Percentiles rank a stretch among this genome's conserved stretches.
Conservation (phyloP, 2,888 invertebrate species). For the Amaurobius ferox region DNA sequence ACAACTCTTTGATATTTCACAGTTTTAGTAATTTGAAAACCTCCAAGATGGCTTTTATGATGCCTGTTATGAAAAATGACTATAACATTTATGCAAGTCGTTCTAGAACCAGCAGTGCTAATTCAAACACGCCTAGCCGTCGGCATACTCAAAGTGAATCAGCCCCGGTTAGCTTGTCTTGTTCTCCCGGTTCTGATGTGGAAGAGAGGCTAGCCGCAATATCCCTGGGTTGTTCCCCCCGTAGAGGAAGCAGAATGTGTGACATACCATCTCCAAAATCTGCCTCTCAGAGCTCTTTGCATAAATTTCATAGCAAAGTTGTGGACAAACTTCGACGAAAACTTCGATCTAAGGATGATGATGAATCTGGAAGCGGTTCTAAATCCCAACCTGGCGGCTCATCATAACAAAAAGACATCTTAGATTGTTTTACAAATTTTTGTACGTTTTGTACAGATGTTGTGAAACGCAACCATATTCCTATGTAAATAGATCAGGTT, state of each 20-base stretch:
- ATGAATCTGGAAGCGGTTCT: background rate
- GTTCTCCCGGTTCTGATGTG: slow-evolving; percentile 73
- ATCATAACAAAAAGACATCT: background rate
- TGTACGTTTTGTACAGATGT: slow-evolving; percentile 4
- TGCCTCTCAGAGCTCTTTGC: slow-evolving; percentile 81
- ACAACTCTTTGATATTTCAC: background rate
- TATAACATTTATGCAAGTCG: slow-evolving; percentile 93
- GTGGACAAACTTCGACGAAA: slow-evolving; percentile 87
- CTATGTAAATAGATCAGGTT: background rate
- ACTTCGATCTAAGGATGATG: slow-evolving; percentile 80
- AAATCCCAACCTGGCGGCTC: background rate
- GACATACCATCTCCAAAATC: slow-evolving; percentile 64
- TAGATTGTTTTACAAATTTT: slow-evolving; percentile 10
- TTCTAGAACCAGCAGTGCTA: slow-evolving; percentile 80
- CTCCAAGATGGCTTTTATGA: slow-evolving; percentile 91
- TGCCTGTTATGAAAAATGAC: slow-evolving; percentile 95
- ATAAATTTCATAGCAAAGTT: slow-evolving; percentile 88
- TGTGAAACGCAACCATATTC: background rate
- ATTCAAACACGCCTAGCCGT: slow-evolving; percentile 77
- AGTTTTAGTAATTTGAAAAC: background rate
- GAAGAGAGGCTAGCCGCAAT: slow-evolving; percentile 71
- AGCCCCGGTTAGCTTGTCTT: slow-evolving; percentile 79
- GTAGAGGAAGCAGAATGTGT: slow-evolving; percentile 39
- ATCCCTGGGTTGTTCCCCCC: slow-evolving; percentile 64
- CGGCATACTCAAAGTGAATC: slow-evolving; percentile 63